phyloP scores from a whole-genome alignment of 1,140 invertebrate species.

The Cardiocondyla obscurior region DNA sequence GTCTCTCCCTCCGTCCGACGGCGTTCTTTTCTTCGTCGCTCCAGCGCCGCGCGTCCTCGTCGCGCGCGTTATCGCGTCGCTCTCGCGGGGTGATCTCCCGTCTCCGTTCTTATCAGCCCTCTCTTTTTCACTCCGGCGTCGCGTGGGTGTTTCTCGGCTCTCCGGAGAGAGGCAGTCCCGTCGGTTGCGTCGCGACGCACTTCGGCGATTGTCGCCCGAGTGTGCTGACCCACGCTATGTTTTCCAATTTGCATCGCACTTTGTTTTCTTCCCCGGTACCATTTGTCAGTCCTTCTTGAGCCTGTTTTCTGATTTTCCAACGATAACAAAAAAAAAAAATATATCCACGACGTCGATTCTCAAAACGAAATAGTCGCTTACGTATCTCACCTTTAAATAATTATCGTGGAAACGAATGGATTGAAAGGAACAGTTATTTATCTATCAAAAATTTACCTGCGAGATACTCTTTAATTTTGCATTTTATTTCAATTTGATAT shows the following conservation, averaged over 20 bases:
- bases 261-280: conserved; percentile 4
- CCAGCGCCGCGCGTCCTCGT: conserved; percentile 10
- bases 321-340: background rate
- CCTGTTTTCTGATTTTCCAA: background rate
- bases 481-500: background rate
- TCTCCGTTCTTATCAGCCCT: conserved; percentile 12
- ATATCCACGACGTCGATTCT: too few species aligned
- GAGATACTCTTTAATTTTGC: background rate
- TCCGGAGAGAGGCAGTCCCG: conserved; percentile 45
- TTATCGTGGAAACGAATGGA: too few species aligned
- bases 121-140: conserved; percentile 56
- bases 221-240: conserved; percentile 42
- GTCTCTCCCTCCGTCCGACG: conserved; percentile 41
- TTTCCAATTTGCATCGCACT: conserved; percentile 44
- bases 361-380: background rate
- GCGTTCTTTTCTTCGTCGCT: conserved; percentile 25
- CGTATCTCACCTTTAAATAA: background rate
- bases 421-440: too few species aligned
- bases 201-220: background rate
- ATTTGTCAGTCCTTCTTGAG: background rate
- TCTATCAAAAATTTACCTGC: background rate
- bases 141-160: conserved; percentile 47
- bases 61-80: conserved; percentile 29
- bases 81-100: conserved; percentile 32
- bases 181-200: conserved; percentile 26